A percentile compares a stretch with the other conserved stretches of the same genome.
Conservation (phyloP, 2,797 vertebrate genomes). For the Allobates femoralis region DNA sequence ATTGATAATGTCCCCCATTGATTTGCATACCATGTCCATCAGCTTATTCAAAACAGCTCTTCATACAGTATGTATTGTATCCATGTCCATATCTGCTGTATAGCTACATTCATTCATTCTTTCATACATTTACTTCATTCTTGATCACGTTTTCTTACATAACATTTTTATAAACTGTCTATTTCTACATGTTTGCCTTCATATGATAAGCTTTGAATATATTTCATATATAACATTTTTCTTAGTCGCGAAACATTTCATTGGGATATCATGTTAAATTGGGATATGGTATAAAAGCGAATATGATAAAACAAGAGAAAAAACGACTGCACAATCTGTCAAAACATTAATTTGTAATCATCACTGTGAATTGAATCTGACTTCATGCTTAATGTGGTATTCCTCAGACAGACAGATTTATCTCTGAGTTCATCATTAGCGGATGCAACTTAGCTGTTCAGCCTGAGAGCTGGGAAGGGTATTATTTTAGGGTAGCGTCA, state of each 20-base stretch:
- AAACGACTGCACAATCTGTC: constrained; percentile 14
- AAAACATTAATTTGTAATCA: constrained; percentile 41
- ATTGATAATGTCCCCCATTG: too few relatives aligned
- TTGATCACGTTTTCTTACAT: neutral
- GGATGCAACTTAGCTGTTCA: constrained; percentile 14
- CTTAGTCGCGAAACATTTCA: neutral
- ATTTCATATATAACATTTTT: neutral
- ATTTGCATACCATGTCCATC: too few relatives aligned
- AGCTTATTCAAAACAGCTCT: too few relatives aligned
- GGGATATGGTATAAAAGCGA: neutral
- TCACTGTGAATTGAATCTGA: constrained; percentile 14
- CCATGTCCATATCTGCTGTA: too few relatives aligned
- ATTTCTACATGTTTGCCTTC: neutral
- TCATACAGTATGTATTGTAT: too few relatives aligned
- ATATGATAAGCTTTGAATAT: neutral
- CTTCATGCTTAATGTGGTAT: neutral
- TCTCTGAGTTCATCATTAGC: constrained; percentile 28
- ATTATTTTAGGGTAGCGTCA: constrained; percentile 21
- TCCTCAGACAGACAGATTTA: constrained; percentile 16
- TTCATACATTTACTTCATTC: too few relatives aligned
- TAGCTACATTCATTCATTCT: too few relatives aligned
- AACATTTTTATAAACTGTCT: too few relatives aligned
- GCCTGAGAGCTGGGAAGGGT: neutral
- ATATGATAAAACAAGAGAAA: neutral
- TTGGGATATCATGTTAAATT: neutral